Percentiles rank a stretch among this genome's conserved stretches.
phyloP scores from a whole-genome alignment of 2,797 vertebrate species.

The Kryptolebias ocellatus region DNA sequence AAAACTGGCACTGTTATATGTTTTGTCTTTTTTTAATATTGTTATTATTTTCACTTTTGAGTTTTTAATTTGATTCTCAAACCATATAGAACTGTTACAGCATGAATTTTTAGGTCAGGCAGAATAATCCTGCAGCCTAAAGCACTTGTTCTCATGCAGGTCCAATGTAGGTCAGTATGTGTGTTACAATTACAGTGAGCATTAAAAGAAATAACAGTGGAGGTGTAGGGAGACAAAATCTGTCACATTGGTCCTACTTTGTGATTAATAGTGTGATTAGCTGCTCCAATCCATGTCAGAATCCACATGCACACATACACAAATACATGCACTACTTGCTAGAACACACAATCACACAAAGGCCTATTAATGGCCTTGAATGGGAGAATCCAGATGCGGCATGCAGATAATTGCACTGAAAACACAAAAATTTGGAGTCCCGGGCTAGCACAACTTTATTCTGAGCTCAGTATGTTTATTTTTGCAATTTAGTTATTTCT shows the following conservation, averaged over 20 bases:
- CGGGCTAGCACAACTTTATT: conserved; percentile 65
- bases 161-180: conserved; percentile 28
- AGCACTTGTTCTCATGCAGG: conserved; percentile 41
- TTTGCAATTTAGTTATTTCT: conserved; percentile 77
- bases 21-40: not conserved
- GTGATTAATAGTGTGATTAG: conserved; percentile 85
- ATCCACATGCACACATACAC: conserved; percentile 50
- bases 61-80: not conserved
- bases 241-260: conserved; percentile 58
- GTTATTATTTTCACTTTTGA: not conserved
- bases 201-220: conserved; percentile 76
- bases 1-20: conserved; percentile 5
- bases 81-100: conserved; percentile 13
- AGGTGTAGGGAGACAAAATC: conserved; percentile 79
- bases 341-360: conserved; percentile 57
- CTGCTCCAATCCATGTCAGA: conserved; percentile 72
- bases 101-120: conserved; percentile 22
- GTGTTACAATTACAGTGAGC: conserved; percentile 63
- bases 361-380: conserved; percentile 79
- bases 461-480: conserved; percentile 73
- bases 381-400: conserved; percentile 78
- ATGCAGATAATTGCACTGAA: conserved; percentile 80
- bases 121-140: conserved; percentile 67
- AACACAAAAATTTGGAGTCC: conserved; percentile 71
- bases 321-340: conserved; percentile 47